These are phyloP conservation scores for Halichondria panicea DNA, from an alignment of 37 sponge, comb jelly and placozoan species.

Conservation along the genomic window DNA sequence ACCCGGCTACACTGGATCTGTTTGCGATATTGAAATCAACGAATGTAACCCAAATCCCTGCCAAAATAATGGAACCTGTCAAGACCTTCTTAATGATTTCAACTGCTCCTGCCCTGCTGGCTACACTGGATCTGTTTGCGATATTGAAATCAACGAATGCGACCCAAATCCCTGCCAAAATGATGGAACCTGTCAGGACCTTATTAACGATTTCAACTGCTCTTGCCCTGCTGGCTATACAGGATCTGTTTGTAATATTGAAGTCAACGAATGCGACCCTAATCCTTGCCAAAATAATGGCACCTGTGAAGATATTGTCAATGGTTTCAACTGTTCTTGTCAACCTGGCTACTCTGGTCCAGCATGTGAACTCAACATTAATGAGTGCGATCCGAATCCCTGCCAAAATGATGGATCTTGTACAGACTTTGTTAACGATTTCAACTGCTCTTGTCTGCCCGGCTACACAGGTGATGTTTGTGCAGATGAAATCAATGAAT, in stretches of 20 bases:
- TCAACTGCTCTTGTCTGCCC: conserved; percentile 41
- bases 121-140: conserved; percentile 39
- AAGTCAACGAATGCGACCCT: conserved; percentile 27
- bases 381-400: conserved; percentile 12
- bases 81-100: background rate
- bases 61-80: conserved; percentile 30
- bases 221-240: conserved; percentile 34
- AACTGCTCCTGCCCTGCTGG: conserved; percentile 43
- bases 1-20: conserved; percentile 33
- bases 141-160: conserved; percentile 5
- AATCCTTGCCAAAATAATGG: conserved; percentile 45
- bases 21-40: conserved; percentile 42
- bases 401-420: conserved; percentile 44
- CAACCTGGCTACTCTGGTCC: conserved; percentile 66
- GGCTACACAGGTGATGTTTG: conserved; percentile 62
- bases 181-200: conserved; percentile 23
- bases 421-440: background rate
- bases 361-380: conserved; percentile 31
- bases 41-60: conserved; percentile 25
- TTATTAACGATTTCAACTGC: conserved; percentile 8
- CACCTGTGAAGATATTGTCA: conserved; percentile 4
- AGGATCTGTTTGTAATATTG: conserved; percentile 32
- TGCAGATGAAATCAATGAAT: conserved; percentile 53
- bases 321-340: conserved; percentile 61
- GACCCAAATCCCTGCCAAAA: conserved; percentile 42